Evolutionary conservation across 2,797 vertebrate species (phyloP), one percentile per base, ranked within the genome.

Genomic region (Clarias platycephalus): DNA sequence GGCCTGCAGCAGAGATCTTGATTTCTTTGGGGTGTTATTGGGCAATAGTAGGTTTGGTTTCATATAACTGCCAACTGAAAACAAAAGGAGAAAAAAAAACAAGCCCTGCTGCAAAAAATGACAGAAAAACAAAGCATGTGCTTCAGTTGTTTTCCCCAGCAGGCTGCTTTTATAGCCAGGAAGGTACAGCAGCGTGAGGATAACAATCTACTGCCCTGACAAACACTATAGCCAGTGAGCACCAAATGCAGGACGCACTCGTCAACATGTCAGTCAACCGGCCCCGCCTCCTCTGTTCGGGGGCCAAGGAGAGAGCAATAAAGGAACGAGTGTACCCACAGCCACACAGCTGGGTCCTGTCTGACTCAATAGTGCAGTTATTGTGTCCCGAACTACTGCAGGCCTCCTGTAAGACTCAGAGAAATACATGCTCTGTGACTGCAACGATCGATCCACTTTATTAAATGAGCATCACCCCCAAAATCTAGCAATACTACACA

Each of bases 151-250:
- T 83, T 87, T 87, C 70, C 83, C 84, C 82, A 76, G 80, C 74
- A 85, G 85, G 60, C 53, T 26, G 57, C 80, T 87, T 82, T 67
- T 67, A 67, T 60, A 80, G 85, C 78, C 82, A 86, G 68, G 55
- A 79, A 84, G 75, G 58, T 58, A 85, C 82, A 85, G 82, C 81
- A 82, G 72, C 80, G 80, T 76, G 80, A 77, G 80, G 85, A 86
- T 86, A 84, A 82, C 80, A 87, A 86, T 82, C 86, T 84, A 64
- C 84, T 81, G 82, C 62, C 26, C 60, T 87, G 89, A 88, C 87
- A 86, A 85, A 68, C 77, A 86, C 79, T 82, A 80, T 72, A 89
- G 68, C 60, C 76, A 68, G 71, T 74, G 66, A 62, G 64, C 83
- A 76, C 64, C 20, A 12, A 78, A 84, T 76, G 80, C 80, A 76